A percentile compares a stretch with the other conserved stretches of the same genome.
Conservation (phyloP, 2,113 vertebrate species). For the Regulus satrapa region DNA sequence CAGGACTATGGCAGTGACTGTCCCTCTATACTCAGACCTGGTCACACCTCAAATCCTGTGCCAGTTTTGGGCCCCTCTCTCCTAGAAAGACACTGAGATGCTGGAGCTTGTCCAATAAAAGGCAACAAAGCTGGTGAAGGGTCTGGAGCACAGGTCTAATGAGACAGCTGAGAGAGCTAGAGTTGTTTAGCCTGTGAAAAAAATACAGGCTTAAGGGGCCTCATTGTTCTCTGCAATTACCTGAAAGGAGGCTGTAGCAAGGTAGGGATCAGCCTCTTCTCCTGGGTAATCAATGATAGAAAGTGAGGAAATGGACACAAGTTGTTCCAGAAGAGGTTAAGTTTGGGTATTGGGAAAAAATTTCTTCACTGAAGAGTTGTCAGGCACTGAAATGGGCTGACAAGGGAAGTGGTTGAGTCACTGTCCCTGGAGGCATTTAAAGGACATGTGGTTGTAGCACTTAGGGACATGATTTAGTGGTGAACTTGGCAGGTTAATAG, state of each 20-base stretch:
- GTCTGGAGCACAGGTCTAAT: neutral
- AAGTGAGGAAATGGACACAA: neutral
- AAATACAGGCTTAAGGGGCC: neutral
- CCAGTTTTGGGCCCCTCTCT: neutral
- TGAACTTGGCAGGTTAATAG: neutral
- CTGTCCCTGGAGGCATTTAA: neutral
- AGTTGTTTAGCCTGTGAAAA: neutral
- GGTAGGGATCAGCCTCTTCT: neutral
- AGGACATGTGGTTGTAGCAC: neutral
- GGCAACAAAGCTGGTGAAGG: neutral
- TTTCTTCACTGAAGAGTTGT: neutral
- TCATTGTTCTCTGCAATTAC: neutral
- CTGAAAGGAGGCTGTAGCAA: neutral
- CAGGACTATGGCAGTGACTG: neutral
- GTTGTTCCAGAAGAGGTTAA: neutral
- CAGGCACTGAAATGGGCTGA: neutral
- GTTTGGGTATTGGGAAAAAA: neutral
- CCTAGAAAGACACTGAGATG: neutral
- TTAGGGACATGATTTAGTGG: neutral
- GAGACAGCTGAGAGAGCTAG: neutral
- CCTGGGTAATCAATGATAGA: neutral
- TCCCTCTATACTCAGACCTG: neutral
- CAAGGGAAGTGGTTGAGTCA: neutral
- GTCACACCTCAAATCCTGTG: neutral
- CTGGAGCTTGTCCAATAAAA: neutral